Evolutionary conservation across 1,140 invertebrate genomes (phyloP).

Genomic region (Melanaphis sacchari): DNA sequence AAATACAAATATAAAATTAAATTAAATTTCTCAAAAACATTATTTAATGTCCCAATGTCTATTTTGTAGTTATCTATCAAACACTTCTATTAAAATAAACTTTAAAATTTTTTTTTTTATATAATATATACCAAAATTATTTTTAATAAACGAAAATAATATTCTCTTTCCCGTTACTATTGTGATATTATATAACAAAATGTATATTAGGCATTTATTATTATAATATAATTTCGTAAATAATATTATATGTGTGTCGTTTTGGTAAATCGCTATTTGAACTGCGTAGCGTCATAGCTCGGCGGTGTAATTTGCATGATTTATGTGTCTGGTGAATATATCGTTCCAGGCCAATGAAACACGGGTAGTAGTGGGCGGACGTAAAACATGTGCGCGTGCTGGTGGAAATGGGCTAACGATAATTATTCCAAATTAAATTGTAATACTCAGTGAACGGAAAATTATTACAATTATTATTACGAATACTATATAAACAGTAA

Average conservation of each 20-base stretch:
- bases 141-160: neutral
- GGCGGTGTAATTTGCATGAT: conserved; percentile 45
- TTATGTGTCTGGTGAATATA: conserved; percentile 31
- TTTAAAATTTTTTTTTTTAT: neutral
- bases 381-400: conserved; percentile 28
- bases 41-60: neutral
- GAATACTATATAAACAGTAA: neutral
- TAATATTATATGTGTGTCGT: neutral
- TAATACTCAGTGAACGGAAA: neutral
- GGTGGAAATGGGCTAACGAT: conserved; percentile 26
- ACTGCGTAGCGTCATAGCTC: neutral
- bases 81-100: neutral
- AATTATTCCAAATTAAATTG: conserved; percentile 40
- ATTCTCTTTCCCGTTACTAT: neutral
- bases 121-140: neutral
- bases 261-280: conserved; percentile 45
- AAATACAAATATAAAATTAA: neutral
- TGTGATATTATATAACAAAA: neutral
- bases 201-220: conserved; percentile 3
- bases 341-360: neutral
- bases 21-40: neutral
- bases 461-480: conserved; percentile 1
- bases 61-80: neutral
- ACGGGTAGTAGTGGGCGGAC: neutral
- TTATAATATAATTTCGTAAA: neutral